A percentile compares a stretch with the other conserved stretches of the same genome.
Evolutionary conservation across 2,797 vertebrate genomes (phyloP).

Genomic region (Fundulus diaphanus): DNA sequence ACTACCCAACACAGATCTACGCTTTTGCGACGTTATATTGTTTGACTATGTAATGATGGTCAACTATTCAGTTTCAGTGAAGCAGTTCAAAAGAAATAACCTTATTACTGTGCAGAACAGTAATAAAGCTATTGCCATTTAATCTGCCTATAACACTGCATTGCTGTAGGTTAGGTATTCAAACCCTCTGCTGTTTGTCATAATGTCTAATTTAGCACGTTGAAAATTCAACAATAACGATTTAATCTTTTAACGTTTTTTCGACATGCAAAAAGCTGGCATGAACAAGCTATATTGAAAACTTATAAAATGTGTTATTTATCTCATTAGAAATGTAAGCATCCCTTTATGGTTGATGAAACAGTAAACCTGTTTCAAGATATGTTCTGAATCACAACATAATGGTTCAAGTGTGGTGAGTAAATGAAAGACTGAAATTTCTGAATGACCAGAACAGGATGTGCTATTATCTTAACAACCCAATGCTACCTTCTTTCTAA

Average conservation of each 20-base stretch:
- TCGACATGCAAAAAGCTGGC: too few species aligned
- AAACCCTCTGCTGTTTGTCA: background rate
- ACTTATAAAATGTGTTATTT: too few species aligned
- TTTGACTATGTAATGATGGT: slow-evolving; percentile 2
- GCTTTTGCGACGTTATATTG: slow-evolving; percentile 5
- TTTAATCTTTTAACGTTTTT: background rate
- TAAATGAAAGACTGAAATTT: too few species aligned
- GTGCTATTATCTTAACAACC: too few species aligned
- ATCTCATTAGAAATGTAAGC: too few species aligned
- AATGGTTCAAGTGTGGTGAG: too few species aligned
- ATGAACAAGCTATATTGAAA: too few species aligned
- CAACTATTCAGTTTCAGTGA: background rate
- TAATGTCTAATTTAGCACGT: background rate
- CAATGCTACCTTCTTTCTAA: background rate
- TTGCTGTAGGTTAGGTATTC: background rate
- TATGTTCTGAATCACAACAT: background rate
- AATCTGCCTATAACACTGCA: background rate
- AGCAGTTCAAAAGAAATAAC: background rate
- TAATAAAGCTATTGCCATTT: background rate
- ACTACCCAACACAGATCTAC: background rate
- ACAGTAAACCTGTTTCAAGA: background rate
- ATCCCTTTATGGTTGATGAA: too few species aligned
- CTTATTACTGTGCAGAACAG: background rate
- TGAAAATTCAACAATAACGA: background rate
- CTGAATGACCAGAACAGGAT: too few species aligned